Evolutionary conservation across 2,888 invertebrate species (phyloP).

Genomic region (Piscicola geometra): DNA sequence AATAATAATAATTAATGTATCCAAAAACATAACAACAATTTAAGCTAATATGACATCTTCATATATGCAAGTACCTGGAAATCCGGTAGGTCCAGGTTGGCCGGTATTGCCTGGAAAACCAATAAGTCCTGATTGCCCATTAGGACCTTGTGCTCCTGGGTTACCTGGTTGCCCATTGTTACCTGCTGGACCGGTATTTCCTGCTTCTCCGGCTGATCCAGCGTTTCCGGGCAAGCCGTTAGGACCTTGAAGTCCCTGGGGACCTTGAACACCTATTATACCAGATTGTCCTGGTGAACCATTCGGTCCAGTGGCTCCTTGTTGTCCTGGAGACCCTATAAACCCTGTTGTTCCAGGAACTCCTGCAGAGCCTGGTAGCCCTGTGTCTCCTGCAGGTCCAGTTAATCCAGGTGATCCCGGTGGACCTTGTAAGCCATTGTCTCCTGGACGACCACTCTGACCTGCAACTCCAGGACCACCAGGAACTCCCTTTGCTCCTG

Average conservation of each 20-base stretch:
- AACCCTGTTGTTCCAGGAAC: slow-evolving; percentile 1
- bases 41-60: too few species aligned
- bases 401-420: slow-evolving; percentile 29
- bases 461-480: slow-evolving; percentile 6
- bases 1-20: too few species aligned
- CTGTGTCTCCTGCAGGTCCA: slow-evolving; percentile 23
- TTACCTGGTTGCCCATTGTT: slow-evolving; percentile 23
- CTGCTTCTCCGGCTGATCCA: slow-evolving; percentile 16
- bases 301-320: slow-evolving; percentile 4
- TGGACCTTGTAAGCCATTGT: slow-evolving; percentile 25
- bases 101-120: slow-evolving; percentile 9
- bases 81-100: slow-evolving; percentile 13
- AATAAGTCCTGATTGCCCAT: slow-evolving; percentile 27
- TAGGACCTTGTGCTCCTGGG: slow-evolving; percentile 28
- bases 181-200: slow-evolving; percentile 28
- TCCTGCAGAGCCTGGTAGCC: neutral
- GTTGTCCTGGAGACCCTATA: slow-evolving; percentile 28
- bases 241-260: neutral
- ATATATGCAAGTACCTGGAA: too few species aligned
- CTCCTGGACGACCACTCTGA: neutral
- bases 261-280: slow-evolving; percentile 2
- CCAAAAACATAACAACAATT: too few species aligned
- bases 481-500: neutral
- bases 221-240: slow-evolving; percentile 5
- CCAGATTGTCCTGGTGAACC: slow-evolving; percentile 27